Conservation (phyloP, 2,888 invertebrate species). For the Melanophora roralis region DNA sequence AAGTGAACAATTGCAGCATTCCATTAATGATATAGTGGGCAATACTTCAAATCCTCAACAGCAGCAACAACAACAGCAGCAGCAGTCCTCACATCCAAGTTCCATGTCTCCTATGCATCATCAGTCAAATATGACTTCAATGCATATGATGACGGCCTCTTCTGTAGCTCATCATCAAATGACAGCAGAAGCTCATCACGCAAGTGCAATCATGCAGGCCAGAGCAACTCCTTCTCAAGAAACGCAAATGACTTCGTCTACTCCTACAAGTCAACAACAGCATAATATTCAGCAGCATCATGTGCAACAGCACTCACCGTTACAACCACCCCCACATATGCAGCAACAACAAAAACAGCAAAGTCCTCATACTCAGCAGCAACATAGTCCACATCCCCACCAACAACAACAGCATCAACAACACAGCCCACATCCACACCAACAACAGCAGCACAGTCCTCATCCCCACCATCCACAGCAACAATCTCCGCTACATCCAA, state of each 20-base stretch:
- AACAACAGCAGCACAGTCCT: slow-evolving; percentile 61
- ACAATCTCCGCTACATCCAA: slow-evolving; percentile 64
- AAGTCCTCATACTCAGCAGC: slow-evolving; percentile 60
- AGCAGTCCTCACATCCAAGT: slow-evolving; percentile 57
- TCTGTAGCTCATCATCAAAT: slow-evolving; percentile 68
- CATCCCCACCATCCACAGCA: slow-evolving; percentile 63
- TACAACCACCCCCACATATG: slow-evolving; percentile 55
- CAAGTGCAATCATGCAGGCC: slow-evolving; percentile 67
- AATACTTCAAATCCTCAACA: slow-evolving; percentile 69
- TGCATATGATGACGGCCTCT: slow-evolving; percentile 62
- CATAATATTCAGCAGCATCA: slow-evolving; percentile 58
- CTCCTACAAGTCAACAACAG: slow-evolving; percentile 61
- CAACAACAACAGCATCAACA: slow-evolving; percentile 59
- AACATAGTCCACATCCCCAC: slow-evolving; percentile 75
- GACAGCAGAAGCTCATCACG: slow-evolving; percentile 69
- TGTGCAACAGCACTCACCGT: slow-evolving; percentile 60
- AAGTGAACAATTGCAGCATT: slow-evolving; percentile 77
- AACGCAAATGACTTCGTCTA: slow-evolving; percentile 58
- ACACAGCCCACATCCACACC: slow-evolving; percentile 59
- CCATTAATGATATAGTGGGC: slow-evolving; percentile 77
- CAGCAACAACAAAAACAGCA: slow-evolving; percentile 62
- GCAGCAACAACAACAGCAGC: slow-evolving; percentile 73
- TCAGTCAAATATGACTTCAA: slow-evolving; percentile 57
- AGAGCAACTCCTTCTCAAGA: slow-evolving; percentile 74
- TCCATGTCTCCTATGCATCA: slow-evolving; percentile 63